Conservation (phyloP, 1,140 invertebrate genomes). For the Manduca sexta region DNA sequence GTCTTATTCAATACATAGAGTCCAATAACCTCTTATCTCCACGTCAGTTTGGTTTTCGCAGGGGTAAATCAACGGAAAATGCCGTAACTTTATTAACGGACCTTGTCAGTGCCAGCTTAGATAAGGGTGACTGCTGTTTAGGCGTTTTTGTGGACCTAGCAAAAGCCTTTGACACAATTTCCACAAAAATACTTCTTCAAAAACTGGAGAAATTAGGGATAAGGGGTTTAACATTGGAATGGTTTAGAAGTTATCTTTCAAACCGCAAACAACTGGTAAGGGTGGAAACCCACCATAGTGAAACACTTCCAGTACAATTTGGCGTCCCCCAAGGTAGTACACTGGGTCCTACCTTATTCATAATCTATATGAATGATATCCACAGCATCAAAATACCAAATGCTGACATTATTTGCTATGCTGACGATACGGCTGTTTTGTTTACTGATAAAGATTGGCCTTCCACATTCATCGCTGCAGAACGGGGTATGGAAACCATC, state of each 20-base stretch:
- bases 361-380: conserved; percentile 20
- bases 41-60: too few species aligned
- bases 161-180: not conserved
- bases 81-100: too few species aligned
- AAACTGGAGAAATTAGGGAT: not conserved
- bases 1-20: not conserved
- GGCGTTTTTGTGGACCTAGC: not conserved
- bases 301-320: conserved; percentile 7
- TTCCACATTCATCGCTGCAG: not conserved
- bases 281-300: not conserved
- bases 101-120: not conserved
- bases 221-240: not conserved
- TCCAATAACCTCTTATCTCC: not conserved
- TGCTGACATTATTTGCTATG: conserved; percentile 15
- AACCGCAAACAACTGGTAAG: not conserved
- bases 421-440: conserved; percentile 17
- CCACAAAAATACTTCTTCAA: not conserved
- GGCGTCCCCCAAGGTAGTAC: conserved; percentile 21
- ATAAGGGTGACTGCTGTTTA: not conserved
- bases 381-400: not conserved
- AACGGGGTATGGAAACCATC: not conserved
- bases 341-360: conserved; percentile 18
- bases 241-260: not conserved
- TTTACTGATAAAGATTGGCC: conserved; percentile 9
- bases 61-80: too few species aligned